Evolutionary conservation across 2,113 vertebrate species (phyloP).

Genomic region (Ammodytes marinus): DNA sequence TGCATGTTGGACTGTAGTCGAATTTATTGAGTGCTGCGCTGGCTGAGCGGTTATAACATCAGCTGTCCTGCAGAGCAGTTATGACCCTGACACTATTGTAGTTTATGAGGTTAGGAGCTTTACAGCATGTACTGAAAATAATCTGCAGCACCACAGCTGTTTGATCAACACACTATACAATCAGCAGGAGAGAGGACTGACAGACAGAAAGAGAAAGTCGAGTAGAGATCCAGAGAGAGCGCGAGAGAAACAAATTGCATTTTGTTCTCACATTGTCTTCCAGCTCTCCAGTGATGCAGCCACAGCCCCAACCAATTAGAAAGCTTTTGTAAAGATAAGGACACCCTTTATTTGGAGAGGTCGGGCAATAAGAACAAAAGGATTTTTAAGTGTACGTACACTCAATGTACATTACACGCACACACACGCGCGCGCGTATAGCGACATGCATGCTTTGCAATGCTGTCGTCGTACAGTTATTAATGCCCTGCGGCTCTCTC

Average conservation of each 20-base stretch:
- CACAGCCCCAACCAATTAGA: slow-evolving; percentile 73
- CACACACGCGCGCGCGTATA: slow-evolving; percentile 24
- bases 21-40: slow-evolving; percentile 51
- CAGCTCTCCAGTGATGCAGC: slow-evolving; percentile 53
- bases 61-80: slow-evolving; percentile 64
- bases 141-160: slow-evolving; percentile 70
- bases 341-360: slow-evolving; percentile 73
- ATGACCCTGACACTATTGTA: slow-evolving; percentile 72
- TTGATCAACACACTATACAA: slow-evolving; percentile 63
- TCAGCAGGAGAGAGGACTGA: slow-evolving; percentile 11
- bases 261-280: slow-evolving; percentile 61
- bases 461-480: slow-evolving; percentile 68
- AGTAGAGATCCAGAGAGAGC: slow-evolving; percentile 28
- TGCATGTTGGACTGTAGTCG: slow-evolving; percentile 12
- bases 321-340: slow-evolving; percentile 64
- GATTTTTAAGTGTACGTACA: slow-evolving; percentile 55
- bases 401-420: slow-evolving; percentile 56
- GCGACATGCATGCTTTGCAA: slow-evolving; percentile 58
- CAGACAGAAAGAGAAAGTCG: slow-evolving; percentile 37
- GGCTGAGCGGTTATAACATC: slow-evolving; percentile 57
- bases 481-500: slow-evolving; percentile 71
- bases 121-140: slow-evolving; percentile 76
- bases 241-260: slow-evolving; percentile 66
- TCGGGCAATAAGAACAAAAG: slow-evolving; percentile 63
- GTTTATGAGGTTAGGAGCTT: slow-evolving; percentile 79